These are phyloP conservation scores for Drosophila paranaensis DNA, from an alignment of 2,888 invertebrate species.

Conservation along the genomic window DNA sequence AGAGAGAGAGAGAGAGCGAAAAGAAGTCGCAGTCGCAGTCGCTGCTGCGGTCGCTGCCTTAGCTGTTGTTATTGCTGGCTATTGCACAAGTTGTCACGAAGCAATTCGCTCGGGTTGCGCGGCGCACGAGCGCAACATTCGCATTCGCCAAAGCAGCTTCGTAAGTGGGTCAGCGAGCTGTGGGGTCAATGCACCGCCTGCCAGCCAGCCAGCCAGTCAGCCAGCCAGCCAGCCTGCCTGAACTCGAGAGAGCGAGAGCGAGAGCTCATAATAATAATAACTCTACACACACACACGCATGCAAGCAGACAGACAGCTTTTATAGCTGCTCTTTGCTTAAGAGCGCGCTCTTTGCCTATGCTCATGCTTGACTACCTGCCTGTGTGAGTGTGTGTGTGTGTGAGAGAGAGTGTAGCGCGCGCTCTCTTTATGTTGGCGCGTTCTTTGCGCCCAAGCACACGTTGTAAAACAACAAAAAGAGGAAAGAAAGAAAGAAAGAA, in stretches of 20 bases:
- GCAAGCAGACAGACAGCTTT: constrained; percentile 40
- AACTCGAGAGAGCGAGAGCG: constrained; percentile 26
- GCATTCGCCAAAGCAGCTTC: constrained; percentile 80
- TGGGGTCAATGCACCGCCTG: constrained; percentile 85
- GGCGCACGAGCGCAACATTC: constrained; percentile 65
- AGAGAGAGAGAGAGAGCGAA: constrained; percentile 31
- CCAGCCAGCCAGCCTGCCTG: constrained; percentile 15
- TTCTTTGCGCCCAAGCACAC: constrained; percentile 51
- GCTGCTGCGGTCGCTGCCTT: constrained; percentile 8
- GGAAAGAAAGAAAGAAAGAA: background rate
- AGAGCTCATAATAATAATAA: constrained; percentile 60
- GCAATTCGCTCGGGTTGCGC: constrained; percentile 56
- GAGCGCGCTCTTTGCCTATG: constrained; percentile 29
- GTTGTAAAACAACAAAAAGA: constrained; percentile 19
- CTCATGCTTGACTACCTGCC: background rate
- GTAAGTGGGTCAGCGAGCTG: constrained; percentile 85
- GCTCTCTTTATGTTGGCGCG: constrained; percentile 22
- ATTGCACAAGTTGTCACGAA: constrained; percentile 75
- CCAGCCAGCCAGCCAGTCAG: constrained; percentile 46
- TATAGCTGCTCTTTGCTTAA: constrained; percentile 33
- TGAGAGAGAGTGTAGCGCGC: background rate
- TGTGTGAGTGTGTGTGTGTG: background rate
- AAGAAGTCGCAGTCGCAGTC: constrained; percentile 48
- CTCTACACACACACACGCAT: constrained; percentile 36
- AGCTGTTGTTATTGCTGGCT: constrained; percentile 48